These are phyloP conservation scores for Gastrophryne carolinensis DNA, from an alignment of 2,797 vertebrate species.

Conservation along the genomic window DNA sequence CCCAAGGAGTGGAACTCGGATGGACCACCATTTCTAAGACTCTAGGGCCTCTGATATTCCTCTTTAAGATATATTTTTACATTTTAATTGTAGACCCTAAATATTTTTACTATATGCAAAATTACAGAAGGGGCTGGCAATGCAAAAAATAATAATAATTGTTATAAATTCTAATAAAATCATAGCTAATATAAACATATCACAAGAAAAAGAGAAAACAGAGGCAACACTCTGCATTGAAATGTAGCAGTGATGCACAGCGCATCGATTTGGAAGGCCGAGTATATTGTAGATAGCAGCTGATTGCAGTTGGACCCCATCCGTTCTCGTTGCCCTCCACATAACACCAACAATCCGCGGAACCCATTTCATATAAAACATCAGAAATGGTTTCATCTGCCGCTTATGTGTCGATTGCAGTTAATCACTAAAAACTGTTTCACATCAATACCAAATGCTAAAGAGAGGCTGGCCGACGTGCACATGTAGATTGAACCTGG, in stretches of 20 bases:
- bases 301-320: conserved; percentile 9
- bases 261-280: conserved; percentile 11
- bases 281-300: not conserved
- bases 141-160: too few relatives aligned
- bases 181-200: too few relatives aligned
- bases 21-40: too few relatives aligned
- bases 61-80: too few relatives aligned
- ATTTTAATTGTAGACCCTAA: too few relatives aligned
- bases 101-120: too few relatives aligned
- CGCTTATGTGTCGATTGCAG: not conserved
- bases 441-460: conserved; percentile 8
- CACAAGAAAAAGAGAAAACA: too few relatives aligned
- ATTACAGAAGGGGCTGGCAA: too few relatives aligned
- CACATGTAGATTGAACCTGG: not conserved
- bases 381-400: conserved; percentile 18
- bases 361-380: conserved; percentile 6
- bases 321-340: conserved; percentile 1
- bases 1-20: too few relatives aligned
- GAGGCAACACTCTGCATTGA: too few relatives aligned
- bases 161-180: too few relatives aligned
- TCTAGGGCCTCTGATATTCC: too few relatives aligned
- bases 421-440: conserved; percentile 27
- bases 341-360: conserved; percentile 25
- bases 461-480: not conserved
- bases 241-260: conserved; percentile 3